phyloP scores from a whole-genome alignment of 2,888 invertebrate genomes.

The Onthophagus sagittarius region DNA sequence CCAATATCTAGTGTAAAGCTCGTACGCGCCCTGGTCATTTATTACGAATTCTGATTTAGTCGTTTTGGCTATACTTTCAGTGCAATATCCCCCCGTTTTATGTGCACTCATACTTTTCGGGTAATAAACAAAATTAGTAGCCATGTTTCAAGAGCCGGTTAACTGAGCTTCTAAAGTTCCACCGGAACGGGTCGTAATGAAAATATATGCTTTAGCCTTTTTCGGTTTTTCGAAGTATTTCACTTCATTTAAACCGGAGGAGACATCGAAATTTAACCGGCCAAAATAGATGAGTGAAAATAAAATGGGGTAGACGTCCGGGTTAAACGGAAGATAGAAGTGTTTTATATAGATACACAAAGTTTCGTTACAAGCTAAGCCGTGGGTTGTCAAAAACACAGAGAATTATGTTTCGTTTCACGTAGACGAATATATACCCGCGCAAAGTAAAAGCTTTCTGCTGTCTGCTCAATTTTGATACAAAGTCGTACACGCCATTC shows the following conservation, averaged over 20 bases:
- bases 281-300: neutral
- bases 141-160: neutral
- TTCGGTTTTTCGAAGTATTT: neutral
- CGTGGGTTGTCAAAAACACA: neutral
- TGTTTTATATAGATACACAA: neutral
- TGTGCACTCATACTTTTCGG: neutral
- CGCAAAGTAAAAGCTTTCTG: neutral
- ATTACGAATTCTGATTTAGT: neutral
- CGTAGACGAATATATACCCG: neutral
- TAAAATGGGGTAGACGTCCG: neutral
- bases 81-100: neutral
- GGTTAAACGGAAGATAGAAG: neutral
- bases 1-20: neutral
- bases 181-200: neutral
- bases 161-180: neutral
- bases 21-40: neutral
- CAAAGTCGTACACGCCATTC: neutral
- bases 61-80: neutral
- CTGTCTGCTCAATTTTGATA: neutral
- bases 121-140: neutral
- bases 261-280: neutral
- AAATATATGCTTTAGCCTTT: neutral
- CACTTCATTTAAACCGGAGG: neutral
- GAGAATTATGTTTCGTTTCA: neutral
- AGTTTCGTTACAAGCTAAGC: neutral